phyloP scores from a whole-genome alignment of 2,113 vertebrate species.

The Oreochromis aureus region DNA sequence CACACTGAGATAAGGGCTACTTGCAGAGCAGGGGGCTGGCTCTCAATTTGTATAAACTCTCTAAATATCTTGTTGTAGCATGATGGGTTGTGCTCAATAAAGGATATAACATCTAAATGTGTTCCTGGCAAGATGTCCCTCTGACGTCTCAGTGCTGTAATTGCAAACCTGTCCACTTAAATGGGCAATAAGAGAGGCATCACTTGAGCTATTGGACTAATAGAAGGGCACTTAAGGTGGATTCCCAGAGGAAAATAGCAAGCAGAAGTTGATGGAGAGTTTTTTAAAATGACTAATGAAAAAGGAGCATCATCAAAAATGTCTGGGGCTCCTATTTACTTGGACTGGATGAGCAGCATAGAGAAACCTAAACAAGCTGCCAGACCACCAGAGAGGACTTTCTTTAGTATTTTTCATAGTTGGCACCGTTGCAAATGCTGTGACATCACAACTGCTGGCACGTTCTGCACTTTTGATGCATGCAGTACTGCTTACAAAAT shows the following conservation, averaged over 20 bases:
- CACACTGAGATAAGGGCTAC: not conserved
- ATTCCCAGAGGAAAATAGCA: not conserved
- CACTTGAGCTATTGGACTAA: not conserved
- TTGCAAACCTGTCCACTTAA: not conserved
- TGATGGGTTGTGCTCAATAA: not conserved
- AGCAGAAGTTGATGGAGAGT: not conserved
- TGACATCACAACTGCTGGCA: not conserved
- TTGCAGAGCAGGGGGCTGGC: not conserved
- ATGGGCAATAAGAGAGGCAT: not conserved
- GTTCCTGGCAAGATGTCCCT: not conserved
- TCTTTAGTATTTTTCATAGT: not conserved
- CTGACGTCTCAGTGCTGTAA: not conserved
- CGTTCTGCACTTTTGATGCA: not conserved
- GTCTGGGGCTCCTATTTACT: not conserved
- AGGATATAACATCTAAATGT: not conserved
- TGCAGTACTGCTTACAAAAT: not conserved
- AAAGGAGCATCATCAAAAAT: not conserved
- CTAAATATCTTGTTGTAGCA: not conserved
- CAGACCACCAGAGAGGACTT: not conserved
- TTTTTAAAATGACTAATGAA: constrained; percentile 23
- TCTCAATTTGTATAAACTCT: not conserved
- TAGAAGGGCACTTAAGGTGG: not conserved
- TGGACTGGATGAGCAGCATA: not conserved
- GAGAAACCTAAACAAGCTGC: not conserved
- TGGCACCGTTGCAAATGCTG: not conserved